Conservation (phyloP, 2,888 invertebrate genomes). For the Plagodis dolabraria region DNA sequence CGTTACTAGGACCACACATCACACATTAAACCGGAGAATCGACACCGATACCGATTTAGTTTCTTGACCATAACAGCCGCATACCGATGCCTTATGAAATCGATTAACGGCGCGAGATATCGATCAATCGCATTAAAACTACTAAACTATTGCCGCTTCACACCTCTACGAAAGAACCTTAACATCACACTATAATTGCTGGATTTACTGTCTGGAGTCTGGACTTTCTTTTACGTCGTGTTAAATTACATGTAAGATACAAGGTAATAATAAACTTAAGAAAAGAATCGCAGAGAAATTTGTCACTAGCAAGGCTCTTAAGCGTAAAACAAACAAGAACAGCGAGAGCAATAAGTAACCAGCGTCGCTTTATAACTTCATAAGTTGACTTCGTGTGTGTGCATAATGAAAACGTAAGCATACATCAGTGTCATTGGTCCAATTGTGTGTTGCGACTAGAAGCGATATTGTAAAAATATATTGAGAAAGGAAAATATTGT, state of each 20-base stretch:
- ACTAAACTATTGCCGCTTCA: constrained; percentile 61
- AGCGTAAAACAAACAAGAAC: constrained; percentile 57
- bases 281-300: constrained; percentile 50
- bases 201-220: constrained; percentile 42
- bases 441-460: constrained; percentile 55
- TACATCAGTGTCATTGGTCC: constrained; percentile 63
- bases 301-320: constrained; percentile 52
- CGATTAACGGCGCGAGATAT: constrained; percentile 62
- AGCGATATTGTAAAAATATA: constrained; percentile 66
- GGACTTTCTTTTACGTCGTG: constrained; percentile 27
- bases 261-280: constrained; percentile 32
- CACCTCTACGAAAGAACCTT: constrained; percentile 50
- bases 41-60: constrained; percentile 58
- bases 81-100: constrained; percentile 62
- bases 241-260: constrained; percentile 35
- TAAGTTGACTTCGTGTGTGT: constrained; percentile 62
- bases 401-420: constrained; percentile 60
- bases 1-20: constrained; percentile 69
- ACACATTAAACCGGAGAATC: constrained; percentile 55
- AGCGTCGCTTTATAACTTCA: constrained; percentile 62
- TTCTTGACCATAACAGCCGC: constrained; percentile 55
- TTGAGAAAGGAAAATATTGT: constrained; percentile 70
- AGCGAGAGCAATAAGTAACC: constrained; percentile 49
- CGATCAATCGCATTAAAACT: constrained; percentile 61
- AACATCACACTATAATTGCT: constrained; percentile 45